Base-by-base conservation (phyloP, 2,888 invertebrate species). In the Plebejus melissa region DNA sequence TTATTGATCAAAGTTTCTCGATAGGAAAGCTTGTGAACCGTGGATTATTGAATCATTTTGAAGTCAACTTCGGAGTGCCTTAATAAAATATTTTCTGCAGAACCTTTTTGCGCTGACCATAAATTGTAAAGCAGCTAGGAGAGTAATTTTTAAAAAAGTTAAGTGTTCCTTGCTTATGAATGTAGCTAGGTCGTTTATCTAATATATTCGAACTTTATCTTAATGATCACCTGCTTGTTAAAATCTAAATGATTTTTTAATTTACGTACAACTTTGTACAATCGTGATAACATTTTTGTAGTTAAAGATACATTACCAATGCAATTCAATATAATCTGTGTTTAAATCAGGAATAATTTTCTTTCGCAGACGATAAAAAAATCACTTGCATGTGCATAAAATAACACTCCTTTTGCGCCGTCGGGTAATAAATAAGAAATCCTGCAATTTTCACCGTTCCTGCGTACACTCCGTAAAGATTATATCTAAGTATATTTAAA, bases 381-480 rank as follows among this genome's bases (percentile, higher is more conserved):
- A 70, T 70, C 38, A 41, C 70, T 38, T 69, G n/a, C 69, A 38
- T 69, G 69, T 22, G 69, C n/a, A 70, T 57, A 69, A 75, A 58
- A 71, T 60, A 54, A 76, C 13, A 54, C 50, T 50, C 50, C 50
- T 50, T 50, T 50, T 50, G 4, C 50, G 13, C 13, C 13, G 54
- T 54, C 54, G 16, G 16, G 69, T 69, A 32, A 22, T 36, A 50
- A 74, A n/a, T 60, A 60, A 74, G 71, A 57, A 11, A 76, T 71
- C 74, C 50, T 72, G 71, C 54, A 7, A 71, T 54, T 70, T 57
- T 70, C 70, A 69, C 70, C 70, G 70, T 38, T 41, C 70, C 70
- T 22, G 70, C 70, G 41, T 70, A 69, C 54, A 11, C 13, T 60
- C 28, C 71, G 69, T 72, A 75, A 76, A 65, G 70, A 70, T 70